Evolutionary conservation across 2,113 vertebrate genomes (phyloP).

Genomic region (Geothlypis trichas): DNA sequence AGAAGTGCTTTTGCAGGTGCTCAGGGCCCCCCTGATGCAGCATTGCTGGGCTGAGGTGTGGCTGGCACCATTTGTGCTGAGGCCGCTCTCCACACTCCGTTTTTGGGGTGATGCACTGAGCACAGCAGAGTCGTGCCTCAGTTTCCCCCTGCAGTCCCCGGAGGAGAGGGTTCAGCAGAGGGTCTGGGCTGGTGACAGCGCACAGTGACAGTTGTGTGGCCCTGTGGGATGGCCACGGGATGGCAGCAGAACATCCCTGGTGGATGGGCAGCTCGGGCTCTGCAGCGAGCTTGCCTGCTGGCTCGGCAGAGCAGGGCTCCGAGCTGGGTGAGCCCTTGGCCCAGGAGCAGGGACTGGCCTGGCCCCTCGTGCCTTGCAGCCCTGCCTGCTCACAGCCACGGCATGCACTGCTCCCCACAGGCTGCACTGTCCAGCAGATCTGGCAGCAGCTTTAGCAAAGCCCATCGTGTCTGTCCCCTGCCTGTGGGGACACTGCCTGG

Average conservation of each 20-base stretch:
- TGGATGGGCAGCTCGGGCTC: fast-evolving
- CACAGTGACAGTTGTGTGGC: too few species aligned
- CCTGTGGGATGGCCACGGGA: too few species aligned
- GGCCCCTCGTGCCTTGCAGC: too few species aligned
- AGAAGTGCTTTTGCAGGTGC: neutral
- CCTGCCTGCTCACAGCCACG: too few species aligned
- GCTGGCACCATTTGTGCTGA: neutral
- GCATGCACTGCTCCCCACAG: too few species aligned
- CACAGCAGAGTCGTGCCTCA: neutral
- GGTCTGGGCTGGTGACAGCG: too few species aligned
- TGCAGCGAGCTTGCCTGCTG: neutral
- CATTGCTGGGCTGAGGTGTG: neutral
- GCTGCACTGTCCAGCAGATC: too few species aligned
- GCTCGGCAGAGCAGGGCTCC: fast-evolving
- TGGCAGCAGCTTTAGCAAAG: too few species aligned
- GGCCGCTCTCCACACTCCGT: fast-evolving
- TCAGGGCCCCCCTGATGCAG: fast-evolving
- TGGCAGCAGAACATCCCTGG: neutral
- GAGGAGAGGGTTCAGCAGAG: neutral
- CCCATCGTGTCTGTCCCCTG: too few species aligned
- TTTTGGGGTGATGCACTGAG: neutral
- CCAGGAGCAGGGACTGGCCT: too few species aligned
- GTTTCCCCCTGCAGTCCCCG: neutral
- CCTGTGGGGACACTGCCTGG: too few species aligned
- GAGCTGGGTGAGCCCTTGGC: neutral